phyloP scores from a whole-genome alignment of 2,888 invertebrate species.

The Lasioglossum malachurum region DNA sequence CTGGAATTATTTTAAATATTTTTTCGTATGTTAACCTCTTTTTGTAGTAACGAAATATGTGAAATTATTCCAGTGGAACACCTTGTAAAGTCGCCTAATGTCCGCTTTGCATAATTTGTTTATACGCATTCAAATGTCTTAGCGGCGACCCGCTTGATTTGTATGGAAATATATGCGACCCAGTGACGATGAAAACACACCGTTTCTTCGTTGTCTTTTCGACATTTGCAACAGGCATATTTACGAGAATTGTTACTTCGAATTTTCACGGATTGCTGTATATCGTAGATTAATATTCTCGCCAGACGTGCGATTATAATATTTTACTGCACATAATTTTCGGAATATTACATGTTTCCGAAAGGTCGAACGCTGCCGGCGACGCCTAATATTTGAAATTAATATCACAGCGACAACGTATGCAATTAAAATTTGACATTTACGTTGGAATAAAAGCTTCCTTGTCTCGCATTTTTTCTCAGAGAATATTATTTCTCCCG shows the following conservation, averaged over 20 bases:
- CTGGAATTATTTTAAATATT: not conserved
- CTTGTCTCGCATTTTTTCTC: not conserved
- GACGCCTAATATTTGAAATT: not conserved
- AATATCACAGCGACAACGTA: not conserved
- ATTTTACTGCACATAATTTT: not conserved
- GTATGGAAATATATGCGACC: slow-evolving; percentile 3
- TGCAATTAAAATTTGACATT: not conserved
- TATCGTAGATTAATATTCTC: not conserved
- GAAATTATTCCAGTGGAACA: not conserved
- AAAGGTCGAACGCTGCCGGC: not conserved
- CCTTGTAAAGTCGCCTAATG: not conserved
- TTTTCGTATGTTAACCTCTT: not conserved
- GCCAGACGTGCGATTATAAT: not conserved
- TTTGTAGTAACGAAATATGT: not conserved
- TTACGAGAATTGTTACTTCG: not conserved
- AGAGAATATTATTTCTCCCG: not conserved
- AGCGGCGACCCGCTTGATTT: not conserved
- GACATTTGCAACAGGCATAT: not conserved
- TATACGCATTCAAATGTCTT: not conserved
- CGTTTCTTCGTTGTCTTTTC: not conserved
- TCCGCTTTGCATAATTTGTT: slow-evolving; percentile 13
- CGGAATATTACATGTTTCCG: not conserved
- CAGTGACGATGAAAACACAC: not conserved
- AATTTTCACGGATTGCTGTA: not conserved
- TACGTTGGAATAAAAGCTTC: not conserved